These are phyloP conservation scores for Styela clava DNA, from an alignment of 23 tunicate species.

Conservation along the genomic window DNA sequence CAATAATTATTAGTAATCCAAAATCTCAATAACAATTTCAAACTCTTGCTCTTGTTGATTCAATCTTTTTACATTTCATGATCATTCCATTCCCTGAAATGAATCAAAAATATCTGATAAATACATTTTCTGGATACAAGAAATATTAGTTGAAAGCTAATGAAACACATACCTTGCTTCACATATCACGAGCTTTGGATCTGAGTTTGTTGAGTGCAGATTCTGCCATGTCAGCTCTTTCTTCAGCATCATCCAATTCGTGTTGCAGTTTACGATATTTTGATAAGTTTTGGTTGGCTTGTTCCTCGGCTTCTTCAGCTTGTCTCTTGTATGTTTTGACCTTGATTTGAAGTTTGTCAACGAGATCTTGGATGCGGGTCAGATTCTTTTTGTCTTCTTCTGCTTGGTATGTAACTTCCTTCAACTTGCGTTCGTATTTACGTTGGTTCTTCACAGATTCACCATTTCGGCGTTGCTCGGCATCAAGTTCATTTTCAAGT, in stretches of 20 bases:
- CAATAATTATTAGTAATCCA: too few species aligned
- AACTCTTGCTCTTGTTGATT: too few species aligned
- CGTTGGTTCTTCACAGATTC: conserved; percentile 76
- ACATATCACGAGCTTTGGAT: conserved; percentile 58
- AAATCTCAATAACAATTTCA: too few species aligned
- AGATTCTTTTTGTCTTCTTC: conserved; percentile 97
- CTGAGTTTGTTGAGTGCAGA: conserved; percentile 76
- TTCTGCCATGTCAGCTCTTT: conserved; percentile 91
- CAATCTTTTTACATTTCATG: too few species aligned
- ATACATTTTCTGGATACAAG: too few species aligned
- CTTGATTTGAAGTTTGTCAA: conserved; percentile 86
- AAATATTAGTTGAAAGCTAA: too few species aligned
- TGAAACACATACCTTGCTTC: not conserved
- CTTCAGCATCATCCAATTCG: conserved; percentile 88
- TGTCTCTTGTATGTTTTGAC: conserved; percentile 99
- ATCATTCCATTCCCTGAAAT: not conserved
- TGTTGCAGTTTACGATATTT: conserved; percentile 81
- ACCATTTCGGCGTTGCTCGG: conserved; percentile 86
- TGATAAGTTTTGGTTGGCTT: conserved; percentile 66
- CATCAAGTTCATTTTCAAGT: conserved; percentile 91
- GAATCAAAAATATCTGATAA: too few species aligned
- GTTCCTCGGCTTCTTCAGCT: conserved; percentile 94
- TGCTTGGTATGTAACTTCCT: conserved; percentile 65
- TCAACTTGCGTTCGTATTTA: conserved; percentile 67
- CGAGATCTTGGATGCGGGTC: conserved; percentile 88